Base-by-base conservation (phyloP, 2,797 vertebrate genomes). In the Setipinna tenuifilis region DNA sequence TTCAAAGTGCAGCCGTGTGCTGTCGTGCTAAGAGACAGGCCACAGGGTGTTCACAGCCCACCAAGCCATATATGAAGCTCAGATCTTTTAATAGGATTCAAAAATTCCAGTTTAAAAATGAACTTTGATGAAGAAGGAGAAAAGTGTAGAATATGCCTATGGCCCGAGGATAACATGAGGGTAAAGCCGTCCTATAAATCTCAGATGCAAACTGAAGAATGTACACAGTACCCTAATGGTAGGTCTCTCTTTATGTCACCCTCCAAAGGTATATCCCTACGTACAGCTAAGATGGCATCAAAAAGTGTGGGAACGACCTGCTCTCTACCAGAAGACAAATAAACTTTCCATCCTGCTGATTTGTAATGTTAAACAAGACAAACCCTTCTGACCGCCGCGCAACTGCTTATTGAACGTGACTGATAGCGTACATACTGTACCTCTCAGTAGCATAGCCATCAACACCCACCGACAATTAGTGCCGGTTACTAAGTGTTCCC, bases 331-430 rank as follows among this genome's bases (percentile, higher is more conserved):
- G 28, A 31, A 31, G 65, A 71, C 12, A 9, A 25, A 75, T 75
- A 75, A 75, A 75, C 28, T 23, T 75, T 41, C 28, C 28, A 75
- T 28, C 28, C 68, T 35, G 68, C 5, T 75, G 68, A 35, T 75
- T 75, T 75, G 68, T 75, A 35, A 75, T 35, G 28, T 75, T 75
- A 35, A 75, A 75, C 68, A 75, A 75, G 68, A 75, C 68, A 75
- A 75, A 75, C 68, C 68, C 68, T 75, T 75, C 25, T 75, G 68
- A 75, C 28, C 68, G 25, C 28, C 31, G 17, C 28, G 28, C 68
- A 31, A 41, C 68, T 35, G 68, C 68, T 75, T 75, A 75, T 35
- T 75, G 11, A 41, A 9, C 14, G 12, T 75, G 28, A 75, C 5
- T 31, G 28, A 75, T 75, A 17, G 68, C 31, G 9, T 75, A 75